Percentiles rank a stretch among this genome's conserved stretches.
Evolutionary conservation across 1,140 invertebrate genomes (phyloP).

Genomic region (Zaprionus gabonicus): DNA sequence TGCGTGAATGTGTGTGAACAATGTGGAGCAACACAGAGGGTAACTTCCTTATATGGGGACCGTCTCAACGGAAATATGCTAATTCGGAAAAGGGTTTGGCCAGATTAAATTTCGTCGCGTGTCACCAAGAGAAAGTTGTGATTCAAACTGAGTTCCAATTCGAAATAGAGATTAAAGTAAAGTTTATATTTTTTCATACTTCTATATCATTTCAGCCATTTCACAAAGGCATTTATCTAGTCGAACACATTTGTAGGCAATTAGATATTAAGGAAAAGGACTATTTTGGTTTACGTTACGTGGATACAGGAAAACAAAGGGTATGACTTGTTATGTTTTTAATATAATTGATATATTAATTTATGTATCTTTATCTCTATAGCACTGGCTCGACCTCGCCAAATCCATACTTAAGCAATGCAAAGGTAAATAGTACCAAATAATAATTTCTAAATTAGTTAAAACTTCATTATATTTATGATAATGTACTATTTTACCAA

Average conservation of each 20-base stretch:
- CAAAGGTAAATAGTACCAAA: constrained; percentile 89
- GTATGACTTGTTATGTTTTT: constrained; percentile 86
- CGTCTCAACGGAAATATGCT: neutral
- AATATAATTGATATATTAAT: neutral
- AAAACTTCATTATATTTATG: neutral
- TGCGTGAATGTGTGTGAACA: constrained; percentile 1
- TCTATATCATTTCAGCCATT: constrained; percentile 88
- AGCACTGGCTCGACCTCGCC: constrained; percentile 98
- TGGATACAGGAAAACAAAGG: constrained; percentile 95
- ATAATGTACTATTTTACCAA: neutral
- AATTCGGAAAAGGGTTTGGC: constrained; percentile 3
- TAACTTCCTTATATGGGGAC: constrained; percentile 4
- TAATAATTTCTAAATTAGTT: neutral
- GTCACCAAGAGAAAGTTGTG: neutral
- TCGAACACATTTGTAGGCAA: constrained; percentile 97
- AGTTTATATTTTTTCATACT: neutral
- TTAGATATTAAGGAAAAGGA: constrained; percentile 97
- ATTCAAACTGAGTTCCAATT: neutral
- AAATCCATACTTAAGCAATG: constrained; percentile 97
- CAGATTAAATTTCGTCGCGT: neutral
- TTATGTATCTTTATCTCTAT: constrained; percentile 67
- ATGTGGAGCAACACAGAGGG: constrained; percentile 10
- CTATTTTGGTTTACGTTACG: constrained; percentile 98
- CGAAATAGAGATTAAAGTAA: neutral
- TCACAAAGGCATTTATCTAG: constrained; percentile 95